Conservation (phyloP, 2,888 invertebrate genomes). For the Aporophyla lueneburgensis region DNA sequence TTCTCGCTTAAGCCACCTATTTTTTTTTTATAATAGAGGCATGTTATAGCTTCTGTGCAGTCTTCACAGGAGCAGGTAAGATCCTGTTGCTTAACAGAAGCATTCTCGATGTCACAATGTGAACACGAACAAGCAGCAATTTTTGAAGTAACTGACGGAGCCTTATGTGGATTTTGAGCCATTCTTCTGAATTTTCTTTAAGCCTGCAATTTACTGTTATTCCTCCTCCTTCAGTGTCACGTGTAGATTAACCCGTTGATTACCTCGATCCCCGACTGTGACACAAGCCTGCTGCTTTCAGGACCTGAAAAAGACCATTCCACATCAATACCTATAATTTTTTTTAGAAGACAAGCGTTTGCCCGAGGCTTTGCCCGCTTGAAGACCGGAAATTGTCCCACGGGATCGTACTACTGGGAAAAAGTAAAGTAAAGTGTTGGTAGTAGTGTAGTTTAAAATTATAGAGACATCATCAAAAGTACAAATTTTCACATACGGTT, state of each 20-base stretch:
- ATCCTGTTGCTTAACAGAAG: slow-evolving; percentile 69
- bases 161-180: slow-evolving; percentile 2
- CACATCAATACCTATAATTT: background rate
- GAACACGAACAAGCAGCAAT: slow-evolving; percentile 74
- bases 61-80: slow-evolving; percentile 31
- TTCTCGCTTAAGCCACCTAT: background rate
- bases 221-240: slow-evolving; percentile 5
- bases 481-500: background rate
- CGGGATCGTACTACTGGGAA: background rate
- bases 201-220: background rate
- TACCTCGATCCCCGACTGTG: slow-evolving; percentile 54
- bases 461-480: background rate
- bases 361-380: background rate
- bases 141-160: background rate
- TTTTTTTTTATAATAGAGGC: background rate
- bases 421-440: background rate
- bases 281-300: slow-evolving; percentile 29
- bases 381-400: background rate
- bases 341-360: background rate
- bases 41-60: background rate
- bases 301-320: slow-evolving; percentile 14
- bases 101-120: slow-evolving; percentile 72
- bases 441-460: background rate
- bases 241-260: slow-evolving; percentile 16
- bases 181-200: slow-evolving; percentile 28